Evolutionary conservation across 2,113 vertebrate species (phyloP).

Genomic region (Castor canadensis): DNA sequence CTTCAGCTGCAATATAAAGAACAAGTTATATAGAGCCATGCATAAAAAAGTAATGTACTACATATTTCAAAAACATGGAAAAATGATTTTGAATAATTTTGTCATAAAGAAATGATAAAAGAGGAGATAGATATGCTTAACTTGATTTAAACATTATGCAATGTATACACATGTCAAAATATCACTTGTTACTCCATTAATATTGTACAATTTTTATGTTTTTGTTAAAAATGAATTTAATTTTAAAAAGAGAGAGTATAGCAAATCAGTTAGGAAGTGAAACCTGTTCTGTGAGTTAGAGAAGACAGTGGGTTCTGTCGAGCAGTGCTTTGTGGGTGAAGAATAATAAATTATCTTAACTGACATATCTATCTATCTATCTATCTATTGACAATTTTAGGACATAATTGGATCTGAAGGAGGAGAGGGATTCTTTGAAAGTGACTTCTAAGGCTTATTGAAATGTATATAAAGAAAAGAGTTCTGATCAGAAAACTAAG

Average conservation of each 20-base stretch:
- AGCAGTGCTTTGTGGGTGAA: background rate
- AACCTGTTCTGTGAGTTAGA: background rate
- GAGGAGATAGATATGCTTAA: background rate
- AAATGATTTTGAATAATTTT: background rate
- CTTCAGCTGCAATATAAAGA: background rate
- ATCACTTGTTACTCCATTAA: background rate
- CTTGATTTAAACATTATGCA: background rate
- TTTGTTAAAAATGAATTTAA: background rate
- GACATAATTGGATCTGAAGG: background rate
- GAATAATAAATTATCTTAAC: background rate
- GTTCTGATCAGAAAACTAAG: background rate
- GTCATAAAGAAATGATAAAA: background rate
- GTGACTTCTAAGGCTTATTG: background rate
- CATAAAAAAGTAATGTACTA: too few relatives aligned
- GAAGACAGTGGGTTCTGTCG: background rate
- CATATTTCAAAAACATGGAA: background rate
- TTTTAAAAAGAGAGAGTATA: background rate
- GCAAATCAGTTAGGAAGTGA: background rate
- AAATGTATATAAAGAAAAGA: background rate
- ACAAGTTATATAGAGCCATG: background rate
- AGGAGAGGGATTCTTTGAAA: background rate
- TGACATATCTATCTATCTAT: too few relatives aligned
- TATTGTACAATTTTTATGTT: background rate
- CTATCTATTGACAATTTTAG: too few relatives aligned
- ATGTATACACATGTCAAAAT: background rate